Evolutionary conservation across 2,888 invertebrate genomes (phyloP), one percentile per base, ranked within the genome.

Genomic region (Phyto melanocephala): DNA sequence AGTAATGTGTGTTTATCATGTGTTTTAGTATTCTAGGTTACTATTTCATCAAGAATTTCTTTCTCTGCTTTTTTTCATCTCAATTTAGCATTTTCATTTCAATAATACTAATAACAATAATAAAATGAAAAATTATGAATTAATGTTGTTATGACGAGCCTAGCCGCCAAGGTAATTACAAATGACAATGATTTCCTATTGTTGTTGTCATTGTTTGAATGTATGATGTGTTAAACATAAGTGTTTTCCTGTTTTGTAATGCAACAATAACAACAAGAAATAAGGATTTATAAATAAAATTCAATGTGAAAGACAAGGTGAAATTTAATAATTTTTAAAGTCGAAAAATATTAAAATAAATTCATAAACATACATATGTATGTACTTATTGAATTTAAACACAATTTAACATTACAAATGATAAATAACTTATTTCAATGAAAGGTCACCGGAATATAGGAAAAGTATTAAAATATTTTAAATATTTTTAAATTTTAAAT

Each of bases 161-260:
- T 37, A 76, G 72, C 75, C 81, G 81, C 62, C 84, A 85, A 84
- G 84, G 85, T 80, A 83, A 84, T 84, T 84, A 56, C 75, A 67
- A 84, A 83, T 84, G 84, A 63, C 85, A 83, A 83, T 85, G 85
- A 85, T 82, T 80, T 80, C 62, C 72, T 60, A 11, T 78, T 70
- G 58, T 79, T 70, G 74, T 78, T 77, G 67, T 45, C 54, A 35
- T 37, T 67, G 40, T 45, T 24, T 50, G 3, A n/a, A n/a, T 65
- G 37, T 68, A 22, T 68, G 33, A 71, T 76, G 56, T 70, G 35
- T 54, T 47, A 37, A 68, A 67, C 60, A 50, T 58, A 80, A 78
- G 83, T 80, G 77, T 78, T 80, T 83, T 85, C 82, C 82, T 72
- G 77, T 76, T 77, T 68, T 78, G 42, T 47, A 56, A 35, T 42